Evolutionary conservation across 2,888 invertebrate species (phyloP).

Genomic region (Oligia fasciuncula): DNA sequence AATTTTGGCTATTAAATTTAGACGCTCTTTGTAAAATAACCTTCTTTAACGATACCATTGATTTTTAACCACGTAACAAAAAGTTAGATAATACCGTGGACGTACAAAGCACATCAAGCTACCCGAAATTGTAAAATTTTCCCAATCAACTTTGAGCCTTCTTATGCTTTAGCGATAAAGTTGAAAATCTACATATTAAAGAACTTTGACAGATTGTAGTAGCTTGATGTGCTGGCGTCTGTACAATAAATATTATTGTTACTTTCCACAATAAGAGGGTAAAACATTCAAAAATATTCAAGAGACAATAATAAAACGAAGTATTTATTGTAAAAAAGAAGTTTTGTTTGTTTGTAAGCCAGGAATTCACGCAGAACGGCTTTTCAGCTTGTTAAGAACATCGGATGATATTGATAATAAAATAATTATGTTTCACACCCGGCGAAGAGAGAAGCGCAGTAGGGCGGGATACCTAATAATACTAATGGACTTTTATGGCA

Average conservation of each 20-base stretch:
- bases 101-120: too few relatives aligned
- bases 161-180: too few relatives aligned
- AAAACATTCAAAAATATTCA: slow-evolving; percentile 34
- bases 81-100: not conserved
- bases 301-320: slow-evolving; percentile 25
- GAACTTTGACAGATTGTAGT: too few relatives aligned
- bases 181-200: too few relatives aligned
- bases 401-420: not conserved
- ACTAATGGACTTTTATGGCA: slow-evolving; percentile 57
- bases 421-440: slow-evolving; percentile 25
- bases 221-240: too few relatives aligned
- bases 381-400: slow-evolving; percentile 19
- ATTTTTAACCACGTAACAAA: not conserved
- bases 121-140: too few relatives aligned
- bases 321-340: slow-evolving; percentile 17
- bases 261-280: slow-evolving; percentile 8
- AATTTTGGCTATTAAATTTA: slow-evolving; percentile 8
- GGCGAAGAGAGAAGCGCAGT: not conserved
- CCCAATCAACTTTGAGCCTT: too few relatives aligned
- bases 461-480: slow-evolving; percentile 48
- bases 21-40: not conserved
- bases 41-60: not conserved
- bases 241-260: not conserved
- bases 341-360: slow-evolving; percentile 28
- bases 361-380: slow-evolving; percentile 21